Evolutionary conservation across 1,140 invertebrate genomes (phyloP).

Genomic region (Penaeus japonicus): DNA sequence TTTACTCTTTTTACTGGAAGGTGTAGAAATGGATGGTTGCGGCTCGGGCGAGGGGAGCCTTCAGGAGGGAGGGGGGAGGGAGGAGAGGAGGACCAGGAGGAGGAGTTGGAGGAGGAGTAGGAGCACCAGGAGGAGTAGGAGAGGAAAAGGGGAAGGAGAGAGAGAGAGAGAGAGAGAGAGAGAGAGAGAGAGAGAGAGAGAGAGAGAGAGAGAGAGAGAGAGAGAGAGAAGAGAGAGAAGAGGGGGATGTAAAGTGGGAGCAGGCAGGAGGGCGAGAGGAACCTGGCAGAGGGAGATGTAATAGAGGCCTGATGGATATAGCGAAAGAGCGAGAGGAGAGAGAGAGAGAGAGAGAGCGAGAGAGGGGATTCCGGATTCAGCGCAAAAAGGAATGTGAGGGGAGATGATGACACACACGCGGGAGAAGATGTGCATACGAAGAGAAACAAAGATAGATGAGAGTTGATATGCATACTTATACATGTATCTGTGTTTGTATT

Average conservation of each 20-base stretch:
- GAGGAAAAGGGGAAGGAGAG: too few species aligned
- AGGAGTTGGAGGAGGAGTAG: background rate
- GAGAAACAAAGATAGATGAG: too few species aligned
- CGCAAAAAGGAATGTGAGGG: background rate
- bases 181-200: background rate
- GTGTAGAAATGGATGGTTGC: slow-evolving; percentile 48
- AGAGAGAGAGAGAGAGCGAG: background rate
- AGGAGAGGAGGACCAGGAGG: background rate
- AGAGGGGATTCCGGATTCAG: background rate
- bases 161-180: background rate
- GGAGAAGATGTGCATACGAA: background rate
- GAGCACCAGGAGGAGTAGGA: too few species aligned
- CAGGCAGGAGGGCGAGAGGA: background rate
- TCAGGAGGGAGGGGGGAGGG: background rate
- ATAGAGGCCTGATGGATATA: background rate
- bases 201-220: background rate
- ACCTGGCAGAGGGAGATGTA: too few species aligned
- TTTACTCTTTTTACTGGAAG: slow-evolving; percentile 34
- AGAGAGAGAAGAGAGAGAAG: background rate
- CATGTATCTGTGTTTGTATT: too few species aligned
- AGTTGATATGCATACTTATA: background rate
- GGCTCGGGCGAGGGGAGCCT: background rate
- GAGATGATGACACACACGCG: background rate
- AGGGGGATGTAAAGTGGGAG: background rate
- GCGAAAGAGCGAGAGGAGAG: background rate